phyloP scores from a whole-genome alignment of 2,113 vertebrate species.

The Cnemophilus loriae region DNA sequence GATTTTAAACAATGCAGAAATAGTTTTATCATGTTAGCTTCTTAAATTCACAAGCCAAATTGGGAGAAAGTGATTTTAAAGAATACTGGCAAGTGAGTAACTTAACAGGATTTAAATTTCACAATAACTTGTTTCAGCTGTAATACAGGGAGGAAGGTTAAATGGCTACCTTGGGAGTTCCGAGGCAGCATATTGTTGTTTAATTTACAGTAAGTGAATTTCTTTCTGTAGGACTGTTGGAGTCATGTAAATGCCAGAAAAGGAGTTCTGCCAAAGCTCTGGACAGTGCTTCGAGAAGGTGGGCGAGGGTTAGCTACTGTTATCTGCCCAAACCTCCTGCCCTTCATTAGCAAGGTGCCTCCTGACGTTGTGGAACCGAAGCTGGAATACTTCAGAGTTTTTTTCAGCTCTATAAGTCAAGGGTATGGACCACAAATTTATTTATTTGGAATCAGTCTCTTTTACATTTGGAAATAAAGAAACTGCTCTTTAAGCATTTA shows the following conservation, averaged over 20 bases:
- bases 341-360: conserved; percentile 89
- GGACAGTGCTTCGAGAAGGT: conserved; percentile 84
- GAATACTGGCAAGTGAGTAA: not conserved
- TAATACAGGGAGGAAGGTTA: not conserved
- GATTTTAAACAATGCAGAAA: not conserved
- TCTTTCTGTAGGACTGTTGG: conserved; percentile 87
- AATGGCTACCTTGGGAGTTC: not conserved
- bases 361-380: conserved; percentile 76
- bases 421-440: conserved; percentile 75
- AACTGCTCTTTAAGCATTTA: not conserved
- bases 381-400: conserved; percentile 83
- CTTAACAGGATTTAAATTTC: not conserved
- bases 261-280: conserved; percentile 91
- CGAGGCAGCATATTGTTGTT: not conserved
- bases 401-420: conserved; percentile 81
- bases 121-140: not conserved
- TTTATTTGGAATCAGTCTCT: not conserved
- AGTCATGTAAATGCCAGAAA: conserved; percentile 88
- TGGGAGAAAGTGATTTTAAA: not conserved
- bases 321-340: conserved; percentile 89
- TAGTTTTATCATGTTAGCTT: not conserved
- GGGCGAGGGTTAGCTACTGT: conserved; percentile 86
- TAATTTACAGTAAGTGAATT: not conserved
- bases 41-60: not conserved
- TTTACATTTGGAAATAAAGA: not conserved